Percentiles rank a stretch among this genome's conserved stretches.
These are phyloP conservation scores for Gadopsis bispinosus DNA, from an alignment of 2,797 vertebrate genomes.

Conservation along the genomic window DNA sequence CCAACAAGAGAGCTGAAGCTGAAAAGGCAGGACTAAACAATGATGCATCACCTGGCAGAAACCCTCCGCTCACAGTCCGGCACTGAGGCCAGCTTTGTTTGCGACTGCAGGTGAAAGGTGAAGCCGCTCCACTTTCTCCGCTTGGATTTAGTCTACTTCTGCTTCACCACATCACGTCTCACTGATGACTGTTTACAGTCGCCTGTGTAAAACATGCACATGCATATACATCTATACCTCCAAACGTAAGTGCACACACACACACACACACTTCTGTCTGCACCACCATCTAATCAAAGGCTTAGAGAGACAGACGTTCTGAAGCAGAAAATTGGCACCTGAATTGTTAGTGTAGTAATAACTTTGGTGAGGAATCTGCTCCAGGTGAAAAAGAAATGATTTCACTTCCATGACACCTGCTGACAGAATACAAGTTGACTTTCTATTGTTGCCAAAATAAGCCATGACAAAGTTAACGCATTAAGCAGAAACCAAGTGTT, in stretches of 20 bases:
- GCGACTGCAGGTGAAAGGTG: slow-evolving; percentile 14
- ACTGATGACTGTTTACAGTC: slow-evolving; percentile 39
- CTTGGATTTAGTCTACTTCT: slow-evolving; percentile 10
- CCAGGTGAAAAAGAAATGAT: slow-evolving; percentile 2
- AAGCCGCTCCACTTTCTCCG: slow-evolving; percentile 39
- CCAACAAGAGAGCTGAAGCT: neutral
- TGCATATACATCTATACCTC: neutral
- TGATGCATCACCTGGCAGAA: slow-evolving; percentile 1
- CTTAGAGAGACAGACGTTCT: slow-evolving; percentile 16
- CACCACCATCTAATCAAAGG: slow-evolving; percentile 29
- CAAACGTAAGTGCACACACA: neutral
- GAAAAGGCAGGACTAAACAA: slow-evolving; percentile 13
- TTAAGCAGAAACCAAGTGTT: neutral
- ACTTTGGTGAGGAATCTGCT: slow-evolving; percentile 5
- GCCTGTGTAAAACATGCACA: slow-evolving; percentile 13
- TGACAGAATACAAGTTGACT: neutral
- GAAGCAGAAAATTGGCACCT: slow-evolving; percentile 3
- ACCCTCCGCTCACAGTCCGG: neutral
- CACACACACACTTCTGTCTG: slow-evolving; percentile 13
- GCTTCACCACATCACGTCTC: slow-evolving; percentile 23
- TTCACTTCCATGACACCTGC: slow-evolving; percentile 25
- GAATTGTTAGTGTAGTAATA: neutral
- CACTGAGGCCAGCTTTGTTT: slow-evolving; percentile 15
- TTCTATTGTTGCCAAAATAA: slow-evolving; percentile 12
- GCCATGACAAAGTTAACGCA: neutral